Conservation (phyloP, 2,113 vertebrate species). For the Protomyctophum bolini region DNA sequence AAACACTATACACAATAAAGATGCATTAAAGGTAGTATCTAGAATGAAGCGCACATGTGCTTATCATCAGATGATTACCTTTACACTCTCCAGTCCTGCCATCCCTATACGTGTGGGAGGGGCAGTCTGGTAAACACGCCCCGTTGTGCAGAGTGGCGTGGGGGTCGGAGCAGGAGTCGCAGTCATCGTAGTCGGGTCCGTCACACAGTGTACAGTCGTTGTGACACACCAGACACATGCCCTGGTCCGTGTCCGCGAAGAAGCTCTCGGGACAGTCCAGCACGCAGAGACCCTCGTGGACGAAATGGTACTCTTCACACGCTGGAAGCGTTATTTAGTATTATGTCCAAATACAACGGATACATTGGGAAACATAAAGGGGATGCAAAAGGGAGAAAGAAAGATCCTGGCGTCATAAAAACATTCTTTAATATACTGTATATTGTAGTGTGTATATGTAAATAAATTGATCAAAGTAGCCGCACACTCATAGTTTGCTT, state of each 20-base stretch:
- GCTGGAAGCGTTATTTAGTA: conserved; percentile 63
- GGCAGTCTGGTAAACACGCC: conserved; percentile 79
- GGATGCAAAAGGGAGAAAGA: neutral
- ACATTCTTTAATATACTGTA: too few relatives aligned
- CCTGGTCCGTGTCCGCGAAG: conserved; percentile 68
- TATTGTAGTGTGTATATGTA: too few relatives aligned
- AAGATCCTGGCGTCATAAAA: too few relatives aligned
- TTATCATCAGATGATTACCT: conserved; percentile 69
- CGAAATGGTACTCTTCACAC: conserved; percentile 80
- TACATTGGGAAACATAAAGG: neutral
- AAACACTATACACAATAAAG: too few relatives aligned
- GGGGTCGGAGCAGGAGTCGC: conserved; percentile 70
- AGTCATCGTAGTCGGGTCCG: conserved; percentile 77
- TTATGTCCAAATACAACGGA: neutral
- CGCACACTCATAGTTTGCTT: too few relatives aligned
- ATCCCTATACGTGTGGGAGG: conserved; percentile 80
- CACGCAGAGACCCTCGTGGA: conserved; percentile 79
- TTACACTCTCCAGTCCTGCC: conserved; percentile 74
- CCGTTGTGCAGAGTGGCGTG: conserved; percentile 71
- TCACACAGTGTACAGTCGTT: conserved; percentile 80
- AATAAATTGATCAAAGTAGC: too few relatives aligned
- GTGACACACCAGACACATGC: conserved; percentile 82
- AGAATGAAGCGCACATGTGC: too few relatives aligned
- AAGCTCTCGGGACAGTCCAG: conserved; percentile 80
- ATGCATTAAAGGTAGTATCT: too few relatives aligned